phyloP scores from a whole-genome alignment of 2,113 vertebrate genomes.

The Camelus bactrianus region DNA sequence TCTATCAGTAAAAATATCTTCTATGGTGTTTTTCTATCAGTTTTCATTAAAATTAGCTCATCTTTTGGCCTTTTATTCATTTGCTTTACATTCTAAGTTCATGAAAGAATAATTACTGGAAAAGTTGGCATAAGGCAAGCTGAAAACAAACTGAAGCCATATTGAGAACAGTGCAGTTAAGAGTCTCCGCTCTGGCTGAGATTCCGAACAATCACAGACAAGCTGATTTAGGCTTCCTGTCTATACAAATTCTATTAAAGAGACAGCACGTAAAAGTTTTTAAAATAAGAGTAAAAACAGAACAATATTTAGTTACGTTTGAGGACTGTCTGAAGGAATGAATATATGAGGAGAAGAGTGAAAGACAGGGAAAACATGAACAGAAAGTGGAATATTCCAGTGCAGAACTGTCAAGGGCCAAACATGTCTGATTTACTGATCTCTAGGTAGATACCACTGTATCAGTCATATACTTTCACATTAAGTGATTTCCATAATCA shows the following conservation, averaged over 20 bases:
- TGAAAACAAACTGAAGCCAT: background rate
- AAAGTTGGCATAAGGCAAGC: background rate
- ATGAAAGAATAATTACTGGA: background rate
- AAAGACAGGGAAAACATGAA: background rate
- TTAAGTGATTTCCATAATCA: background rate
- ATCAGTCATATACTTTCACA: background rate
- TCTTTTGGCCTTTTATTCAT: background rate
- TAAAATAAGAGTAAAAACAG: background rate
- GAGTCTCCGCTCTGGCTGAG: background rate
- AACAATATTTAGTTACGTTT: background rate
- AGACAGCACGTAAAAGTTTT: background rate
- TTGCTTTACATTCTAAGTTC: background rate
- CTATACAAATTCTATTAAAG: background rate
- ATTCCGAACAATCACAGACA: background rate
- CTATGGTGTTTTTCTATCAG: background rate
- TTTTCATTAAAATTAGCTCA: background rate
- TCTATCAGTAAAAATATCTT: background rate
- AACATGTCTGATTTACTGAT: background rate
- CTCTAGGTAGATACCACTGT: background rate
- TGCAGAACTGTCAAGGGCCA: background rate
- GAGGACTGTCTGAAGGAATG: background rate
- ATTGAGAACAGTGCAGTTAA: fast-evolving
- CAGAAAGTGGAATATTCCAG: background rate
- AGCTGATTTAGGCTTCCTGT: background rate
- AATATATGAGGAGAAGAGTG: background rate